phyloP scores from a whole-genome alignment of 1,140 invertebrate species.

The Sycophaga agraensis region DNA sequence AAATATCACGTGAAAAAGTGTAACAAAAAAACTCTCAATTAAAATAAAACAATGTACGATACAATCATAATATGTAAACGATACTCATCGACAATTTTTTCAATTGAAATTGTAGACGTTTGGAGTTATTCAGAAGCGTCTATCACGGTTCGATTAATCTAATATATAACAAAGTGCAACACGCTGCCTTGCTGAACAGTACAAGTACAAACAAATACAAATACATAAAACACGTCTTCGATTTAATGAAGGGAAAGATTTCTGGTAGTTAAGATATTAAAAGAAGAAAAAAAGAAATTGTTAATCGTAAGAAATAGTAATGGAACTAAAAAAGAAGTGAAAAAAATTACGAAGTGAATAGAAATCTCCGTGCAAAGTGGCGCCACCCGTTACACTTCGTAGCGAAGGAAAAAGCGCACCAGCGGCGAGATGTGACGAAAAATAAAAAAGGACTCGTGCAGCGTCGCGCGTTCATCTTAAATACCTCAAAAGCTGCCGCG shows the following conservation, averaged over 20 bases:
- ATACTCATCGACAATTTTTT: too few species aligned
- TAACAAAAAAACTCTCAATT: too few species aligned
- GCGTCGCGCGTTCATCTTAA: slow-evolving; percentile 20
- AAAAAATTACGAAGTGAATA: slow-evolving; percentile 13
- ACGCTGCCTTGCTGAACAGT: slow-evolving; percentile 61
- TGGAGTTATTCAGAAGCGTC: slow-evolving; percentile 46
- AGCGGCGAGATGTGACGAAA: background rate
- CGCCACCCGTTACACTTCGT: slow-evolving; percentile 12
- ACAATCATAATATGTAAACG: too few species aligned
- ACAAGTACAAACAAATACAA: slow-evolving; percentile 61
- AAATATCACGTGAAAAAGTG: too few species aligned
- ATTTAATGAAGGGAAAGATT: slow-evolving; percentile 55
- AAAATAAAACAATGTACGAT: too few species aligned
- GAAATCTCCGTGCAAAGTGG: slow-evolving; percentile 13
- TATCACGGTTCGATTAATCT: slow-evolving; percentile 52
- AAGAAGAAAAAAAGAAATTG: slow-evolving; percentile 37
- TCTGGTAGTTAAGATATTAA: slow-evolving; percentile 57
- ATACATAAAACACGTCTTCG: slow-evolving; percentile 58
- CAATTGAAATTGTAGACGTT: too few species aligned
- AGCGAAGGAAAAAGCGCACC: slow-evolving; percentile 5
- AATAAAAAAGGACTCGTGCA: too few species aligned
- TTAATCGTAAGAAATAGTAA: slow-evolving; percentile 46
- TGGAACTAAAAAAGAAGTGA: slow-evolving; percentile 19
- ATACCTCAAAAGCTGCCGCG: slow-evolving; percentile 28
- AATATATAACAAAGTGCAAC: slow-evolving; percentile 60